Evolutionary conservation across 2,113 vertebrate genomes (phyloP), one percentile per base, ranked within the genome.

Genomic region (Bothrops jararaca): DNA sequence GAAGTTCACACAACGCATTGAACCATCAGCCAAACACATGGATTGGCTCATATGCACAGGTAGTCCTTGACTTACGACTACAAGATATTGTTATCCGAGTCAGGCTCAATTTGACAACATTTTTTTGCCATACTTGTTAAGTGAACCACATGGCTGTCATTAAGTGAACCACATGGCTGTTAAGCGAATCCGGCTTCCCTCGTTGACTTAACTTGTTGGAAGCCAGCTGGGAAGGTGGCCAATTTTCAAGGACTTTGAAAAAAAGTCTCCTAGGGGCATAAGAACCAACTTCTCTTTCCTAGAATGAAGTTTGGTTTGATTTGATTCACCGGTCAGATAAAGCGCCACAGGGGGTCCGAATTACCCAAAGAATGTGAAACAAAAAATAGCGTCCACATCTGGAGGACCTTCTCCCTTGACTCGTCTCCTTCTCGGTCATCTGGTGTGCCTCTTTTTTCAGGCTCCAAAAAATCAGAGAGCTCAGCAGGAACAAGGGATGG

Each of bases 401-500:
- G 91, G 22, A 45, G 10, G 22, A 42, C 0, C 1, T 56, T 29
- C n/a, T 57, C 92, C 0, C 6, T 29, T 69, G 39, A 18, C 2
- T 39, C 12, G 7, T 34, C 58, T 10, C 22, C 26, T 50, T 6
- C 13, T 23, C 23, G 3, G 18, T 45, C 53, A 18, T 90, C 92
- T 26, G 85, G 50, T 5, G 18, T n/a, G n/a, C 52, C 53, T 91
- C 5, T 1, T 92, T 91, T 50, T 56, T 0, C 0, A 53, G 86
- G 20, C 52, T 58, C 52, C 56, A 48, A 1, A 0, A 90, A 93
- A 95, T 95, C 53, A 92, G 93, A 95, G 3, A 0, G n/a, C 52
- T 39, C 24, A 91, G 94, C 85, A 94, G 93, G 95, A 93, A 94
- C 94, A 94, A 93, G 34, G 22, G n/a, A 24, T 13, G 15, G 24